Evolutionary conservation across 1,140 invertebrate species (phyloP), one percentile per base, ranked within the genome.

Genomic region (Drosophila punjabiensis): DNA sequence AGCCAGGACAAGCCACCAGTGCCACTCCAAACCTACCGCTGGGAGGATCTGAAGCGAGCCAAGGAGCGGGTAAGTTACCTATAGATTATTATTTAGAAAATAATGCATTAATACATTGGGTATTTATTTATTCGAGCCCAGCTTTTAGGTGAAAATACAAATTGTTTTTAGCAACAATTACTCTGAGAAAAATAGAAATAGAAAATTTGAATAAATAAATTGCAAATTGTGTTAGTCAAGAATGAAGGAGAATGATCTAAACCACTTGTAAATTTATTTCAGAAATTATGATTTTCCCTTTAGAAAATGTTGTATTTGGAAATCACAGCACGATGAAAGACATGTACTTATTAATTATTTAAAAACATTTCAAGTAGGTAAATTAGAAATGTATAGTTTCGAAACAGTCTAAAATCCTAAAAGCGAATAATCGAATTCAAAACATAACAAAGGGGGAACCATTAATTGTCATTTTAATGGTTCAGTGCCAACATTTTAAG

Each of bases 1-100:
- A 77, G 78, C 41, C 62, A 74, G 93, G 94, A 94, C 93, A 93
- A 91, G 88, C 95, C 95, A 76, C 94, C 94, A 71, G 94, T 95
- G 80, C 95, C 95, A 32, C 93, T 95, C 82, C 95, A 95, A 90
- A 96, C 95, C 33, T 96, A 96, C 93, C 94, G 95, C 94, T 96
- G 96, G 96, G 96, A 96, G 93, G 96, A 96, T 93, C 92, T 96
- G 13, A 93, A 94, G 78, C 93, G 95, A 86, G 94, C 95, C 70
- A 93, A 93, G 67, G 92, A 93, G 71, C 82, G 93, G 80, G 93
- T 93, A 65, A 92, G 92, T 58, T 16, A 33, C 3, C 8, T 0
- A 10, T 0, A 0, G 4, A 2, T 48, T 16, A 20, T 7, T 10
- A 32, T 14, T 61, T 48, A 7, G 1, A 50, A 35, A 62, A 14